Percentiles rank a stretch among this genome's conserved stretches.
Conservation (phyloP, 2,113 vertebrate genomes). For the Aegypius monachus region DNA sequence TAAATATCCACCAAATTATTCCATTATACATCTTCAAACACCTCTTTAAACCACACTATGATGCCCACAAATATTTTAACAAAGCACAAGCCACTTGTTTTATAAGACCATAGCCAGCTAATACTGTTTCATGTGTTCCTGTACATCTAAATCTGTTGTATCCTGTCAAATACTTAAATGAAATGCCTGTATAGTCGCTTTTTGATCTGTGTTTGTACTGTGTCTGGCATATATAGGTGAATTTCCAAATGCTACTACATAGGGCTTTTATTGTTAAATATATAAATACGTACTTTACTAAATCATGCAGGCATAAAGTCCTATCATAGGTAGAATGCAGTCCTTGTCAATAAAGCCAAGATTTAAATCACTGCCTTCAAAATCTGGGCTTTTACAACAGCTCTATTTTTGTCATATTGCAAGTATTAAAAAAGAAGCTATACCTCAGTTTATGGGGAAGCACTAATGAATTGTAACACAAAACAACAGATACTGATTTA, state of each 20-base stretch:
- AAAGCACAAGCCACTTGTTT: neutral
- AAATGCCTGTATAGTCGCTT: neutral
- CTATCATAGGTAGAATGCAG: rapidly evolving
- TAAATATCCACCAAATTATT: neutral
- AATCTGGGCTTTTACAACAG: neutral
- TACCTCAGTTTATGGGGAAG: neutral
- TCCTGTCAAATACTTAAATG: neutral
- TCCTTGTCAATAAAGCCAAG: neutral
- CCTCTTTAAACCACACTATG: neutral
- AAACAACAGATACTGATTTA: neutral
- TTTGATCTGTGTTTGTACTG: neutral
- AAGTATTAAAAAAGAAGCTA: neutral
- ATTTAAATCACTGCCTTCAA: neutral
- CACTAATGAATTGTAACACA: neutral
- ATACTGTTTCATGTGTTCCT: neutral
- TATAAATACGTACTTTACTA: neutral
- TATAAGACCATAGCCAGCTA: neutral
- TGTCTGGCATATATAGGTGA: neutral
- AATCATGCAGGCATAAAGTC: neutral
- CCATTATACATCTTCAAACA: neutral
- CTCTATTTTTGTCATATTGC: neutral
- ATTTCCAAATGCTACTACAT: neutral
- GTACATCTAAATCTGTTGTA: neutral
- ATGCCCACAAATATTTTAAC: neutral
- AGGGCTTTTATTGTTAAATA: neutral